These are phyloP conservation scores for Apostichopus californicus DNA, from an alignment of 35 echinoderm and acorn worm species.

Conservation along the genomic window DNA sequence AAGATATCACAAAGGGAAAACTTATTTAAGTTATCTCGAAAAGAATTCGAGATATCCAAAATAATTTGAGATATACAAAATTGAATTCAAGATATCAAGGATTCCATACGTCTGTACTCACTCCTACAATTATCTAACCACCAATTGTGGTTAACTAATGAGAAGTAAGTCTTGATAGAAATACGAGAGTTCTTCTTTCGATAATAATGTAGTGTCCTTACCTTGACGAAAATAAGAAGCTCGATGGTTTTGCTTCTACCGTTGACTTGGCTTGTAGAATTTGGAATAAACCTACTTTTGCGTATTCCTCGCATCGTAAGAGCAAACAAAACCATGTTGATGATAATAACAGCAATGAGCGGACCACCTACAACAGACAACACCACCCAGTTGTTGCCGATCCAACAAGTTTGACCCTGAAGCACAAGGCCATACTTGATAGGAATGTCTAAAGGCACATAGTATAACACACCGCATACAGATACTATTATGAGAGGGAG, in stretches of 20 bases:
- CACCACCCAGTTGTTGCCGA: conserved; percentile 1
- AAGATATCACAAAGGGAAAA: too few species aligned
- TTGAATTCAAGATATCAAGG: background rate
- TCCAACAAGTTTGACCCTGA: background rate
- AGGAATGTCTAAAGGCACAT: background rate
- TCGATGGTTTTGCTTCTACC: background rate
- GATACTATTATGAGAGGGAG: background rate
- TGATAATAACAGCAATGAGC: background rate
- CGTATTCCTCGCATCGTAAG: background rate
- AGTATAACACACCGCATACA: background rate
- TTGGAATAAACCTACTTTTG: background rate
- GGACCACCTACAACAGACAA: background rate
- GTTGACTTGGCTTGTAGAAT: background rate
- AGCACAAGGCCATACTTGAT: background rate
- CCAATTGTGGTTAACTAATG: too few species aligned
- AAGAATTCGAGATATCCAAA: background rate
- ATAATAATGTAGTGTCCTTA: background rate
- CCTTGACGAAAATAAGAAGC: conserved; percentile 10
- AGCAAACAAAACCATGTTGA: background rate
- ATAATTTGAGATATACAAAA: background rate
- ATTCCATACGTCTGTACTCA: background rate
- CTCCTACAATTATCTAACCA: background rate
- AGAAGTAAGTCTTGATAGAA: background rate
- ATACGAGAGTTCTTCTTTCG: background rate
- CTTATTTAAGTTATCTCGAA: too few species aligned